A percentile compares a stretch with the other conserved stretches of the same genome.
These are phyloP conservation scores for Hermodice carunculata DNA, from an alignment of 2,888 invertebrate species.

Conservation along the genomic window DNA sequence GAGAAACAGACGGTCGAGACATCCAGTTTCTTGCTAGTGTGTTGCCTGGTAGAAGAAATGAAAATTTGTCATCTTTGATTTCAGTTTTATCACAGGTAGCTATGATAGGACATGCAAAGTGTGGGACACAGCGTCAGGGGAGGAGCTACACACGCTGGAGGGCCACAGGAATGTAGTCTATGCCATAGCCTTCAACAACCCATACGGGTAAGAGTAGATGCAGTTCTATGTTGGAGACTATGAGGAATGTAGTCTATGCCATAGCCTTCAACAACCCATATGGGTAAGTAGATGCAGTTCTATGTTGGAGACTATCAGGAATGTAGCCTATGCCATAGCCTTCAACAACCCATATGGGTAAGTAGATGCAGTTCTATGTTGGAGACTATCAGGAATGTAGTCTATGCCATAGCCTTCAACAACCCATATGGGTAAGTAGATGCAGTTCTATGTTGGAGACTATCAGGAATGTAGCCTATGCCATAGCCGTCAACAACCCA, in stretches of 20 bases:
- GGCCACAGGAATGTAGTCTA: constrained; percentile 88
- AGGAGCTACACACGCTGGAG: constrained; percentile 77
- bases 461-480: too few relatives aligned
- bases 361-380: too few relatives aligned
- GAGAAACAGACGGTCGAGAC: too few relatives aligned
- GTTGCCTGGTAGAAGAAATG: too few relatives aligned
- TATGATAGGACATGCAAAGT: constrained; percentile 88
- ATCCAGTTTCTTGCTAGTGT: too few relatives aligned
- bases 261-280: constrained; percentile 81
- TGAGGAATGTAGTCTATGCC: constrained; percentile 86
- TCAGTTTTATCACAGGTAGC: constrained; percentile 84
- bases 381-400: too few relatives aligned
- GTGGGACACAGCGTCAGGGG: constrained; percentile 81
- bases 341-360: constrained; percentile 83
- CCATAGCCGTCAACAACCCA: constrained; percentile 82
- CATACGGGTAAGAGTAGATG: constrained; percentile 77
- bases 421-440: too few relatives aligned
- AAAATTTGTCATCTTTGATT: too few relatives aligned
- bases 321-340: constrained; percentile 84
- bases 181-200: constrained; percentile 81
- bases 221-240: too few relatives aligned
- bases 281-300: too few relatives aligned
- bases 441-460: too few relatives aligned
- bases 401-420: too few relatives aligned
- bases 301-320: constrained; percentile 82